A percentile compares a stretch with the other conserved stretches of the same genome.
Conservation (phyloP, 2,113 vertebrate genomes). For the Craseonycteris thonglongyai region DNA sequence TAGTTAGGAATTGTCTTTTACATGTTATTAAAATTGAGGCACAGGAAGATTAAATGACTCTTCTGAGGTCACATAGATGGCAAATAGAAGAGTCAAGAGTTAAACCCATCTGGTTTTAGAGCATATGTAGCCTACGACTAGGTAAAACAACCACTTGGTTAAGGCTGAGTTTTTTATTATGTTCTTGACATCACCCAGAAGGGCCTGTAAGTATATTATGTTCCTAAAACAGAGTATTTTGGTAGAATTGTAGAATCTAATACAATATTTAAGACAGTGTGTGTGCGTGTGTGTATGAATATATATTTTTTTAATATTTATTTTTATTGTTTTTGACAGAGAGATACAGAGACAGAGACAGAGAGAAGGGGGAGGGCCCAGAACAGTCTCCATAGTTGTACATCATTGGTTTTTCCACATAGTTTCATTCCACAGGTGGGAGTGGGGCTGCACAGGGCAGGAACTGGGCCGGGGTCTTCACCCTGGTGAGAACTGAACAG, state of each 20-base stretch:
- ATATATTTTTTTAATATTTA: too few species aligned
- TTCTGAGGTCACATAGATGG: background rate
- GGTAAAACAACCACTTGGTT: background rate
- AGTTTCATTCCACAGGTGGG: too few species aligned
- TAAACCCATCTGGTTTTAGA: background rate
- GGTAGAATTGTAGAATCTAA: background rate
- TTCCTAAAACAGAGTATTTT: background rate
- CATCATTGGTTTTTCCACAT: too few species aligned
- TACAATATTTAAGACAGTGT: background rate
- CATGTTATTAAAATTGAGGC: background rate
- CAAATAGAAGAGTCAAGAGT: background rate
- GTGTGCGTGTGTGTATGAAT: background rate
- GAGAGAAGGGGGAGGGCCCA: too few species aligned
- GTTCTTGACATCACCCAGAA: background rate
- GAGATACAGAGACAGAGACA: too few species aligned
- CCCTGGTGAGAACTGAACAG: too few species aligned
- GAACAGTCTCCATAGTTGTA: too few species aligned
- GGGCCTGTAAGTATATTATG: background rate
- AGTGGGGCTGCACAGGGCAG: too few species aligned
- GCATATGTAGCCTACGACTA: background rate
- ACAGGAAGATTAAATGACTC: background rate
- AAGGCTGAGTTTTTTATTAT: background rate
- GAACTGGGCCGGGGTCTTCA: too few species aligned
- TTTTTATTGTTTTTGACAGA: too few species aligned
- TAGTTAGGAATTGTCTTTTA: background rate